A percentile compares a stretch with the other conserved stretches of the same genome.
Evolutionary conservation across 2,888 invertebrate genomes (phyloP).

Genomic region (Caenorhabditis drosophilae): DNA sequence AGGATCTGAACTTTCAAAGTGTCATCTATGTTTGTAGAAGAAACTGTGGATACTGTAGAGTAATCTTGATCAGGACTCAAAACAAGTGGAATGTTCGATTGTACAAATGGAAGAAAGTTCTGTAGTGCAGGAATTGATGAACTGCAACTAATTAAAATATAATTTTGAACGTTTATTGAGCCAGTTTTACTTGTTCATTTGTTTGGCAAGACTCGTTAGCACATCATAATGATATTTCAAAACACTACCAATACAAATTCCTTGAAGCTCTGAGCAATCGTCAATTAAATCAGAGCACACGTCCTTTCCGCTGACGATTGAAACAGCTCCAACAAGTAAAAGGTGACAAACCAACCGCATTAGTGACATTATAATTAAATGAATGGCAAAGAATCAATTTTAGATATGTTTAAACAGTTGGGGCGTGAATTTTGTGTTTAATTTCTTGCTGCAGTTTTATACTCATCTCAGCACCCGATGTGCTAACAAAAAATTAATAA

Average conservation of each 20-base stretch:
- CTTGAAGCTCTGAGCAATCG: slow-evolving; percentile 21
- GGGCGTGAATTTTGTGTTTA: not conserved
- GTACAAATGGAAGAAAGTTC: slow-evolving; percentile 14
- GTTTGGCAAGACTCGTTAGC: slow-evolving; percentile 12
- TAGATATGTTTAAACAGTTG: slow-evolving; percentile 28
- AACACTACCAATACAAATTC: slow-evolving; percentile 39
- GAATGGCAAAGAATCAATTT: slow-evolving; percentile 10
- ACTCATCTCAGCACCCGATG: not conserved
- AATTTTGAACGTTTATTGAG: no score
- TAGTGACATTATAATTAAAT: slow-evolving; percentile 19
- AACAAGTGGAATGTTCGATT: slow-evolving; percentile 23
- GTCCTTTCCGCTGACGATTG: not conserved
- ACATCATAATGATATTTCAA: slow-evolving; percentile 30
- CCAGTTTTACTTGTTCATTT: slow-evolving; percentile 39
- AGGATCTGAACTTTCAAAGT: slow-evolving; percentile 20
- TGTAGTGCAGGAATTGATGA: slow-evolving; percentile 25
- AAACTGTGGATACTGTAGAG: not conserved
- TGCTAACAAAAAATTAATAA: not conserved
- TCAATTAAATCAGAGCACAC: slow-evolving; percentile 31
- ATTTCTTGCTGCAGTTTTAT: not conserved
- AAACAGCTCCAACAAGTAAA: not conserved
- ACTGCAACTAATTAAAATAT: slow-evolving; percentile 23
- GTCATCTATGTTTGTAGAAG: slow-evolving; percentile 1
- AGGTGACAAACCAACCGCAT: slow-evolving; percentile 10
- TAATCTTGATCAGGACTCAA: not conserved